A percentile compares a stretch with the other conserved stretches of the same genome.
Evolutionary conservation across 1,140 invertebrate species (phyloP).

Genomic region (Littorina saxatilis): DNA sequence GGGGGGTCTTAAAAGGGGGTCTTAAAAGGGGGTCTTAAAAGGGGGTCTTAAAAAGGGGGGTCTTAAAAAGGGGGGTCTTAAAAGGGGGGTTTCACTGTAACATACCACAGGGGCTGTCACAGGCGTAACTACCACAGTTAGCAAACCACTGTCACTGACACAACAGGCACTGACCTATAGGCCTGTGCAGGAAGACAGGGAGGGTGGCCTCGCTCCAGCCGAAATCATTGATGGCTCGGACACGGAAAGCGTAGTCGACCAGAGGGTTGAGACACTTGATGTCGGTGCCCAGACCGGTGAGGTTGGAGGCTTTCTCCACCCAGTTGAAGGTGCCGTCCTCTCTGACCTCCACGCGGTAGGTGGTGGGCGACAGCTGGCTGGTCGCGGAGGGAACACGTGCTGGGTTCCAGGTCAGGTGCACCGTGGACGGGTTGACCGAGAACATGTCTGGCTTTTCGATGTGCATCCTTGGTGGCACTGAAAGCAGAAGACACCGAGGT

Average conservation of each 20-base stretch:
- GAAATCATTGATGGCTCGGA: constrained; percentile 97
- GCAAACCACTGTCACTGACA: no score
- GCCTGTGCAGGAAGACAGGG: constrained; percentile 78
- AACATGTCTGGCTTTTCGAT: constrained; percentile 67
- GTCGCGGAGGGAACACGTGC: constrained; percentile 62
- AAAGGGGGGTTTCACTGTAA: no score
- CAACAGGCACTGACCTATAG: constrained; percentile 53
- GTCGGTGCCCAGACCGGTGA: constrained; percentile 49
- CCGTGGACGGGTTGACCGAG: constrained; percentile 51
- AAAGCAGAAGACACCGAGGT: no score
- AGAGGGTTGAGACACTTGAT: constrained; percentile 77
- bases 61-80: no score
- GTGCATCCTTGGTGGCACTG: constrained; percentile 68
- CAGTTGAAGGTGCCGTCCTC: constrained; percentile 65
- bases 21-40: no score
- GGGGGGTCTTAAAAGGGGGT: no score
- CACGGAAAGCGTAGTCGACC: constrained; percentile 95
- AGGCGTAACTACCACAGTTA: no score
- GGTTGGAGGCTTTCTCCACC: constrained; percentile 59
- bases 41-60: no score
- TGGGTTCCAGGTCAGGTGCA: constrained; percentile 62
- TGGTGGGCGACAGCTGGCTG: constrained; percentile 56
- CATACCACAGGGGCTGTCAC: no score
- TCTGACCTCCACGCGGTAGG: constrained; percentile 56
- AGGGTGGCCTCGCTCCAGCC: constrained; percentile 93